Conservation (phyloP, 2,888 invertebrate species). For the Drosophila subquinaria region DNA sequence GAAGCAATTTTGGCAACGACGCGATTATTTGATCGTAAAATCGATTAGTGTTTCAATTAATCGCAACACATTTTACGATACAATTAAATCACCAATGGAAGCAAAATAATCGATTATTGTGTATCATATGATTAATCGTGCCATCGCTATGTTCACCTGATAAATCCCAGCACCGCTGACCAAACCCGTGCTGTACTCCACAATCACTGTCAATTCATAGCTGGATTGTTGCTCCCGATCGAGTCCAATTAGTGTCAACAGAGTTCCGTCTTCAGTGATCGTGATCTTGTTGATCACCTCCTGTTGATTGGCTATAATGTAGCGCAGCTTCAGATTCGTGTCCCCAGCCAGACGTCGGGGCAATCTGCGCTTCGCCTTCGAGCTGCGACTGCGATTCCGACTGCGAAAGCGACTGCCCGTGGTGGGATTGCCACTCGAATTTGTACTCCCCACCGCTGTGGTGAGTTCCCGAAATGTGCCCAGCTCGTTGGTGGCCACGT, state of each 20-base stretch:
- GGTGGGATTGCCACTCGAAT: constrained; percentile 60
- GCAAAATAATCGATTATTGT: no score
- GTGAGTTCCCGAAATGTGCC: constrained; percentile 77
- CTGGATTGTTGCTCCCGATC: constrained; percentile 91
- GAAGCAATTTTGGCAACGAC: no score
- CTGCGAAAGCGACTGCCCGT: constrained; percentile 77
- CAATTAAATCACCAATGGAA: no score
- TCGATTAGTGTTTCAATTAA: no score
- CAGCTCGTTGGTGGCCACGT: constrained; percentile 79
- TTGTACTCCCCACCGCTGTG: constrained; percentile 33
- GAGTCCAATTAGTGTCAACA: constrained; percentile 91
- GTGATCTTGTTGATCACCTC: constrained; percentile 92
- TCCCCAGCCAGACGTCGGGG: constrained; percentile 79
- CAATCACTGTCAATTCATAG: constrained; percentile 92
- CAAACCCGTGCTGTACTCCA: constrained; percentile 90
- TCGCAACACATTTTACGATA: no score
- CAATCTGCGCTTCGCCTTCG: constrained; percentile 66
- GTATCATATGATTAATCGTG: no score
- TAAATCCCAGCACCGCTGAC: constrained; percentile 91
- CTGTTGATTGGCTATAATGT: constrained; percentile 93
- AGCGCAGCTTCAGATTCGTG: constrained; percentile 87
- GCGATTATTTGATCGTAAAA: no score
- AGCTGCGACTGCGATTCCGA: constrained; percentile 66
- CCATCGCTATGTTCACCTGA: constrained; percentile 89
- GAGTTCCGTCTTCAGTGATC: constrained; percentile 91